These are phyloP conservation scores for Sparus aurata DNA, from an alignment of 2,797 vertebrate species.

Conservation along the genomic window DNA sequence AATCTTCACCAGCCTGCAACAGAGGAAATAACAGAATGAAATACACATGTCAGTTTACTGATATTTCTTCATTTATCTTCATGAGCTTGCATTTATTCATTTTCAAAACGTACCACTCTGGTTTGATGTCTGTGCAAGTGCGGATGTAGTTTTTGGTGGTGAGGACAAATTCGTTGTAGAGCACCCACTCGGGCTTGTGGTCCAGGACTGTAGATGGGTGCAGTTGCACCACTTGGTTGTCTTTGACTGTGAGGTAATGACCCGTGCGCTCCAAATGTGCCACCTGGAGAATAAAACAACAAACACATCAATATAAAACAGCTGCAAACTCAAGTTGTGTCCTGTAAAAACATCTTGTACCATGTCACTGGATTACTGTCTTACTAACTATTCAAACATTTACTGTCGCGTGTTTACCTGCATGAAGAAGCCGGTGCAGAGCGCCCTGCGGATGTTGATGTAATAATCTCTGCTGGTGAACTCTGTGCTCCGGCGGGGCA, in stretches of 20 bases:
- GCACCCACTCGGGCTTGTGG: conserved; percentile 96
- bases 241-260: conserved; percentile 96
- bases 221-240: conserved; percentile 96
- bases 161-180: conserved; percentile 96
- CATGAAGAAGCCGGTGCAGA: conserved; percentile 99
- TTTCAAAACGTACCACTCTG: conserved; percentile 88
- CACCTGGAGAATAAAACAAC: conserved; percentile 81
- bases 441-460: conserved; percentile 97
- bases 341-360: conserved; percentile 81
- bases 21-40: background rate
- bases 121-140: conserved; percentile 96
- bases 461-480: conserved; percentile 99
- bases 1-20: conserved; percentile 95
- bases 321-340: conserved; percentile 60
- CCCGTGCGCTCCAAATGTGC: conserved; percentile 95
- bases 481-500: conserved; percentile 98
- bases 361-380: background rate
- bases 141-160: conserved; percentile 97
- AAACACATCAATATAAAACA: background rate
- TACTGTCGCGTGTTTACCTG: conserved; percentile 84
- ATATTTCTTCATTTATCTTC: background rate
- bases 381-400: background rate
- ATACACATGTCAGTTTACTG: background rate
- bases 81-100: background rate
- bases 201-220: conserved; percentile 96